Conservation (phyloP, 2,888 invertebrate genomes). For the Achlya flavicornis region DNA sequence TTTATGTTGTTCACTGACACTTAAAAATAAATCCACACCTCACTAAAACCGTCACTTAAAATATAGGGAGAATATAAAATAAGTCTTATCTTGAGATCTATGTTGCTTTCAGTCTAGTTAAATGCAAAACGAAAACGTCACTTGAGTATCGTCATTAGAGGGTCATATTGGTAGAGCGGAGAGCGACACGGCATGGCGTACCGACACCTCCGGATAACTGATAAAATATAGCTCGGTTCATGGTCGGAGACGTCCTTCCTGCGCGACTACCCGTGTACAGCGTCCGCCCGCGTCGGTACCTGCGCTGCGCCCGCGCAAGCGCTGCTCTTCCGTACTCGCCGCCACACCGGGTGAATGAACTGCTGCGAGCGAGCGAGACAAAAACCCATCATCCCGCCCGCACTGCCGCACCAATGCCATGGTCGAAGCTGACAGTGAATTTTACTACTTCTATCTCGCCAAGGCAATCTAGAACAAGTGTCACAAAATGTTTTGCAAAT, state of each 20-base stretch:
- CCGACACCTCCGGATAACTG: constrained; percentile 80
- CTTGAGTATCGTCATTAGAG: constrained; percentile 62
- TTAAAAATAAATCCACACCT: constrained; percentile 74
- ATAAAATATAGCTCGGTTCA: constrained; percentile 79
- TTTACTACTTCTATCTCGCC: constrained; percentile 65
- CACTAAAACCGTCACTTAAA: constrained; percentile 76
- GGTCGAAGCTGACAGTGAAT: constrained; percentile 69
- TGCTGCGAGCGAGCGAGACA: constrained; percentile 69
- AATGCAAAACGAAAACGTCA: constrained; percentile 69
- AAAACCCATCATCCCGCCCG: constrained; percentile 36
- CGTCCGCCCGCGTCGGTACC: constrained; percentile 61
- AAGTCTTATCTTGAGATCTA: constrained; percentile 83
- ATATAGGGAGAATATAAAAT: constrained; percentile 61
- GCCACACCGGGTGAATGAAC: constrained; percentile 75
- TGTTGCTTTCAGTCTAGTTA: constrained; percentile 80
- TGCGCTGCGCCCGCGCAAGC: constrained; percentile 45
- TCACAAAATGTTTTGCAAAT: constrained; percentile 39
- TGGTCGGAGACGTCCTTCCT: constrained; percentile 80
- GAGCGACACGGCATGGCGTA: constrained; percentile 70
- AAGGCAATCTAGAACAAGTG: constrained; percentile 72
- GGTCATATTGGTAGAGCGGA: constrained; percentile 64
- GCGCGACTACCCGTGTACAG: constrained; percentile 64
- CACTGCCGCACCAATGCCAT: constrained; percentile 68
- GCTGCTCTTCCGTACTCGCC: constrained; percentile 74
- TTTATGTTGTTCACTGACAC: constrained; percentile 67